These are phyloP conservation scores for Sesia bembeciformis DNA, from an alignment of 2,888 invertebrate species.

Conservation along the genomic window DNA sequence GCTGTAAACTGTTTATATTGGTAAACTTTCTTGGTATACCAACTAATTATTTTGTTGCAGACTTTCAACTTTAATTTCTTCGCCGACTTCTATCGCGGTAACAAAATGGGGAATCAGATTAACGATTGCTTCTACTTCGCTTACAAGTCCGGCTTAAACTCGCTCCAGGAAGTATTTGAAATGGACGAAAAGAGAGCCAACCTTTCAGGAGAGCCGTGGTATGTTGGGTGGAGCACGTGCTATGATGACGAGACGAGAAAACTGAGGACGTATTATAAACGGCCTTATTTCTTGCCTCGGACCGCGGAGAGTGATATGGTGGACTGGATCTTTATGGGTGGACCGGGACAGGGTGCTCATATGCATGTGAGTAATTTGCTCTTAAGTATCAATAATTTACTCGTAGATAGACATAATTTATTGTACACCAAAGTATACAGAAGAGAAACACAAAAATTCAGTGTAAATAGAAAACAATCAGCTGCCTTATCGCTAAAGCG, in stretches of 20 bases:
- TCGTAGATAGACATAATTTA: too few relatives aligned
- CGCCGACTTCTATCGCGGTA: slow-evolving; percentile 80
- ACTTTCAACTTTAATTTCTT: slow-evolving; percentile 89
- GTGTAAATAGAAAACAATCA: too few relatives aligned
- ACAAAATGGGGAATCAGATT: slow-evolving; percentile 65
- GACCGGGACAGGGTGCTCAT: slow-evolving; percentile 93
- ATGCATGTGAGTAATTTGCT: slow-evolving; percentile 84
- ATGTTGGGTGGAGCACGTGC: slow-evolving; percentile 94
- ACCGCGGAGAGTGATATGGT: slow-evolving; percentile 91
- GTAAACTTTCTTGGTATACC: too few relatives aligned
- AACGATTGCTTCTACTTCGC: slow-evolving; percentile 94
- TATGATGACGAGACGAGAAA: slow-evolving; percentile 85
- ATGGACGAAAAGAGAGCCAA: slow-evolving; percentile 84
- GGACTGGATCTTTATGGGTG: slow-evolving; percentile 99
- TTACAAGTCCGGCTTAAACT: slow-evolving; percentile 89
- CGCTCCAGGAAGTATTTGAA: slow-evolving; percentile 85
- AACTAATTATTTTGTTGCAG: slow-evolving; percentile 26
- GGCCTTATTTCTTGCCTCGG: slow-evolving; percentile 92
- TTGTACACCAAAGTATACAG: too few relatives aligned
- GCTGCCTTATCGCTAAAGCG: too few relatives aligned
- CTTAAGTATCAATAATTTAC: too few relatives aligned
- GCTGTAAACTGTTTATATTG: too few relatives aligned
- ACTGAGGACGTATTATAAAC: slow-evolving; percentile 83
- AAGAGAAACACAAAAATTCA: too few relatives aligned
- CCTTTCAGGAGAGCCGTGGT: slow-evolving; percentile 80